These are phyloP conservation scores for Chanos chanos DNA, from an alignment of 2,797 vertebrate species.

Conservation along the genomic window DNA sequence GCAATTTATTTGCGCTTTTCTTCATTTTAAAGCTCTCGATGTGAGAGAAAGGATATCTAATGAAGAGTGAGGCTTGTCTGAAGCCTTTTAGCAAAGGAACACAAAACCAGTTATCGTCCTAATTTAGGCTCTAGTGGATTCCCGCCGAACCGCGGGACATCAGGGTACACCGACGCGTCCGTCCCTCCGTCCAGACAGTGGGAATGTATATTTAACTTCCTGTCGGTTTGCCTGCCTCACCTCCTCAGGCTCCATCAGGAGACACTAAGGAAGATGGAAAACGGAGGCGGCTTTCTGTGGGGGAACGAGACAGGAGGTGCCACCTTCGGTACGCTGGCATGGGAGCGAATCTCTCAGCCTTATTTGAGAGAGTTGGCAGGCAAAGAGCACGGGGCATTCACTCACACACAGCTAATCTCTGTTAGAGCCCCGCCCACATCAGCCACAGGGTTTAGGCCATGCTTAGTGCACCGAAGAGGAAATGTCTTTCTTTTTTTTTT, in stretches of 20 bases:
- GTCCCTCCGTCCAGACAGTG: conserved; percentile 68
- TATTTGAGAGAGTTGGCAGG: conserved; percentile 68
- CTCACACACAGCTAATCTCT: conserved; percentile 54
- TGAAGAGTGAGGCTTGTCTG: too few species aligned
- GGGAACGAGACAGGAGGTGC: conserved; percentile 59
- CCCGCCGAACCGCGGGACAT: conserved; percentile 59
- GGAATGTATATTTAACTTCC: conserved; percentile 78
- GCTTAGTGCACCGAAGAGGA: too few species aligned
- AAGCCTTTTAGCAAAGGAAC: too few species aligned
- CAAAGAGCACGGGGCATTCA: conserved; percentile 35
- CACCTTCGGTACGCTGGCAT: conserved; percentile 70
- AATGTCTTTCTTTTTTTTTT: too few species aligned
- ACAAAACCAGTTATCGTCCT: conserved; percentile 60
- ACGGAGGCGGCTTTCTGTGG: conserved; percentile 62
- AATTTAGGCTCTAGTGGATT: conserved; percentile 64
- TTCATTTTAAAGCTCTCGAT: too few species aligned
- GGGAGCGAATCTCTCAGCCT: conserved; percentile 59
- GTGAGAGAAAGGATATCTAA: too few species aligned
- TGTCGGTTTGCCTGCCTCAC: conserved; percentile 73
- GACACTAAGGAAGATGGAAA: conserved; percentile 76
- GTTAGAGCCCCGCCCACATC: conserved; percentile 33
- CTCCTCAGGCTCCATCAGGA: conserved; percentile 73
- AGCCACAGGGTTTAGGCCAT: conserved; percentile 1
- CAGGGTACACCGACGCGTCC: conserved; percentile 70
- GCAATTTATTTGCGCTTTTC: too few species aligned